Base-by-base conservation (phyloP, 2,113 vertebrate species). In the Phrynosoma platyrhinos region DNA sequence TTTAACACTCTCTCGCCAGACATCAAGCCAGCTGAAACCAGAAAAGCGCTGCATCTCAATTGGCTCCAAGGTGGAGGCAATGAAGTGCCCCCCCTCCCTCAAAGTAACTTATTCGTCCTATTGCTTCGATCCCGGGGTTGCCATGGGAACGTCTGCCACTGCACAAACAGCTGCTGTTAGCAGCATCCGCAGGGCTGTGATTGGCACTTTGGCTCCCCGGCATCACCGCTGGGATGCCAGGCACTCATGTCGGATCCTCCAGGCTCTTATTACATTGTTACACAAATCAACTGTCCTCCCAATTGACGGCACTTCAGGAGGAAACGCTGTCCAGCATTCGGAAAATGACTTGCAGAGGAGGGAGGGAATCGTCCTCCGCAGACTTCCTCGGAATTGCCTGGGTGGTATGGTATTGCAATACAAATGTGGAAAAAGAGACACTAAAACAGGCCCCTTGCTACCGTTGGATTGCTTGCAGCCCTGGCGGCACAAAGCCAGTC, bases 191-290 rank as follows among this genome's bases (percentile, higher is more conserved):
- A n/a, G 30, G 77, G 32, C 25, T 1, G 66, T 87, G 85, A 87
- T 87, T 87, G 85, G 85, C 77, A 87, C 52, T 80, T 42, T 16
- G 77, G 86, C 86, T 82, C 23, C 36, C 79, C 10, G 0, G 69
- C 36, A 0, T 75, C 80, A 32, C 69, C 36, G 1, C 72, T 32
- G 86, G 86, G 79, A 82, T 62, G 47, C 53, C 69, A 74, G 27
- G 52, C 86, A 47, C 69, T 85, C 71, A 23, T 47, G 32, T 52
- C 2, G 36, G 69, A 75, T 75, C 47, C 69, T 82, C 53, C 79
- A 87, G 68, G 78, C 69, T 87, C 86, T 87, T 75, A 87, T 87
- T 87, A 82, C 86, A 75, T 72, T 74, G 86, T 87, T 87, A 87
- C 86, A 87, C 86, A 82, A 87, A 87, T 87, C 86, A 87, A 87